Percentiles rank a stretch among this genome's conserved stretches.
Evolutionary conservation across 2,888 invertebrate genomes (phyloP).

Genomic region (Phalangium opilio): DNA sequence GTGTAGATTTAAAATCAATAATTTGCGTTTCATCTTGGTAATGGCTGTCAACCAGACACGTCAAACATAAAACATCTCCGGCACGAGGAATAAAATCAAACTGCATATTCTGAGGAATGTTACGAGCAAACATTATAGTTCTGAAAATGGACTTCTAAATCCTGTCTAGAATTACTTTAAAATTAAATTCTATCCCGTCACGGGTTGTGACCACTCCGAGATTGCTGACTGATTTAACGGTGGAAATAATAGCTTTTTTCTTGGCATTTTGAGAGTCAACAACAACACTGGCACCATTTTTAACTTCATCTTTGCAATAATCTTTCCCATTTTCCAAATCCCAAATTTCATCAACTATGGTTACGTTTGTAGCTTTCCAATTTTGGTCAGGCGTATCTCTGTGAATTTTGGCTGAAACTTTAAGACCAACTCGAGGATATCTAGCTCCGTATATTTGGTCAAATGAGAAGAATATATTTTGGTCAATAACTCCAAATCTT

Average conservation of each 20-base stretch:
- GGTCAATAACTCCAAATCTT: slow-evolving; percentile 9
- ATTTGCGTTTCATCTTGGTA: slow-evolving; percentile 6
- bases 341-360: not conserved
- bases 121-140: too few relatives aligned
- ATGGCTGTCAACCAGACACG: slow-evolving; percentile 2
- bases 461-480: slow-evolving; percentile 9
- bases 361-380: slow-evolving; percentile 10
- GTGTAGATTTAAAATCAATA: slow-evolving; percentile 10
- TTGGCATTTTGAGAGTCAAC: not conserved
- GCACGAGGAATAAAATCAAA: slow-evolving; percentile 9
- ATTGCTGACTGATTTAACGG: too few relatives aligned
- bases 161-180: too few relatives aligned
- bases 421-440: slow-evolving; percentile 5
- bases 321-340: not conserved
- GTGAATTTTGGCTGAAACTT: slow-evolving; percentile 5
- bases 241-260: too few relatives aligned
- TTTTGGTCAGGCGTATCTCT: slow-evolving; percentile 7
- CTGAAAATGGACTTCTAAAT: too few relatives aligned
- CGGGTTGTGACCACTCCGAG: too few relatives aligned
- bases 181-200: too few relatives aligned
- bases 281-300: not conserved
- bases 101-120: slow-evolving; percentile 4
- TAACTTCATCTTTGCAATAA: not conserved
- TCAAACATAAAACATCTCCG: slow-evolving; percentile 9
- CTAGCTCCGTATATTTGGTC: slow-evolving; percentile 4